These are phyloP conservation scores for Sphenodon punctatus DNA, from an alignment of 2,797 vertebrate genomes.

Conservation along the genomic window DNA sequence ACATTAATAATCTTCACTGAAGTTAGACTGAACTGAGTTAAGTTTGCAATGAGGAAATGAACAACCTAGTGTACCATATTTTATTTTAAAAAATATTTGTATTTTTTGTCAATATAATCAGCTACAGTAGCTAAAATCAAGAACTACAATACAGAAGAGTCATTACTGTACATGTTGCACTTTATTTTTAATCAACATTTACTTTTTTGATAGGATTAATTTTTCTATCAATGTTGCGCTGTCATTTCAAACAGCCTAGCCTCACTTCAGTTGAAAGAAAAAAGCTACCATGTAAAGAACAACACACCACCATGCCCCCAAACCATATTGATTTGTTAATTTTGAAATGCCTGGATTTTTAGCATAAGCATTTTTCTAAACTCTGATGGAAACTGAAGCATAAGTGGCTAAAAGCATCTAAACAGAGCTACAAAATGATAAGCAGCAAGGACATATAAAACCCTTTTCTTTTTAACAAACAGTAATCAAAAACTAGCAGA, in stretches of 20 bases:
- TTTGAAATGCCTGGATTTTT: background rate
- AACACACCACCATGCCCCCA: too few species aligned
- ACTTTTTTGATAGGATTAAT: background rate
- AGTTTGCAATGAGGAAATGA: conserved; percentile 21
- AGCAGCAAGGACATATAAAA: background rate
- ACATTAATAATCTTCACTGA: background rate
- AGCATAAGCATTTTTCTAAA: background rate
- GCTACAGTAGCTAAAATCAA: background rate
- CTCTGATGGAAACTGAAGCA: background rate
- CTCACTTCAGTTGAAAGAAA: conserved; percentile 12
- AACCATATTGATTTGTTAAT: too few species aligned
- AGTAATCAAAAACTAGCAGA: too few species aligned
- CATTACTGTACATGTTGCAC: background rate
- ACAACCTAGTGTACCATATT: conserved; percentile 1
- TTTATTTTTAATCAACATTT: background rate
- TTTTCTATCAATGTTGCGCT: background rate
- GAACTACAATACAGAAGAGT: conserved; percentile 10
- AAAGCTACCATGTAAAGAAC: too few species aligned
- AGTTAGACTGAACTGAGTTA: background rate
- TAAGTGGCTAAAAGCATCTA: background rate
- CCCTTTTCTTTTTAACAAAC: too few species aligned
- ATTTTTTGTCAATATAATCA: too few species aligned
- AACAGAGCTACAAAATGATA: background rate
- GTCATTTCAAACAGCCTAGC: conserved; percentile 10
- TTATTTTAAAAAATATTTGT: too few species aligned